Evolutionary conservation across 2,888 invertebrate species (phyloP).

Genomic region (Synanthedon formicaeformis): DNA sequence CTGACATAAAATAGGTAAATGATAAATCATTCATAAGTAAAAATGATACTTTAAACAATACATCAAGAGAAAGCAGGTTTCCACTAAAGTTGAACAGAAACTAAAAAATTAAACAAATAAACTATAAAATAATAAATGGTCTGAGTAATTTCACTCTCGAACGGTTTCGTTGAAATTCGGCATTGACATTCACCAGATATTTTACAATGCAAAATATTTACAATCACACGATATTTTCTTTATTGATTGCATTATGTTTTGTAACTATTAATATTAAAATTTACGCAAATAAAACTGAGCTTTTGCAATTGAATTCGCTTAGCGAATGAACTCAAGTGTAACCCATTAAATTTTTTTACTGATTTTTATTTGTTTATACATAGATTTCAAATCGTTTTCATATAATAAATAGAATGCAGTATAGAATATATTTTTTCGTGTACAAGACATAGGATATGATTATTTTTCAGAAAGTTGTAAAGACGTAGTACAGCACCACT

Average conservation of each 20-base stretch:
- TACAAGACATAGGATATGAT: no score
- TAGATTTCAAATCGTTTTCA: no score
- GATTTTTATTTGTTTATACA: no score
- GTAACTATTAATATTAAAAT: slow-evolving; percentile 38
- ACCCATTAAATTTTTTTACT: no score
- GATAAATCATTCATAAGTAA: no score
- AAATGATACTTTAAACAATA: background rate
- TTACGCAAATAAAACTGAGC: slow-evolving; percentile 39
- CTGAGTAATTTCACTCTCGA: slow-evolving; percentile 18
- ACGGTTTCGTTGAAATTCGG: slow-evolving; percentile 26
- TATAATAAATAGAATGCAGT: no score
- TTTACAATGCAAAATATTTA: slow-evolving; percentile 8
- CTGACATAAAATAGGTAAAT: no score
- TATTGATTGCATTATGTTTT: slow-evolving; percentile 33
- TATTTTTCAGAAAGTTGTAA: no score
- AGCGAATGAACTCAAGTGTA: background rate
- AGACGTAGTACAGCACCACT: no score
- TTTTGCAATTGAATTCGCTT: slow-evolving; percentile 25
- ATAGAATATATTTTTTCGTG: no score
- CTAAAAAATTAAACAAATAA: background rate
- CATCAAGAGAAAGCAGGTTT: background rate
- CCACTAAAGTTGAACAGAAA: background rate
- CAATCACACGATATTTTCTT: slow-evolving; percentile 28
- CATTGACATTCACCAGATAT: slow-evolving; percentile 49
- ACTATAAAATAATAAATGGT: background rate